A percentile compares a stretch with the other conserved stretches of the same genome.
Conservation (phyloP, 2,113 vertebrate genomes). For the Oryzias melastigma region DNA sequence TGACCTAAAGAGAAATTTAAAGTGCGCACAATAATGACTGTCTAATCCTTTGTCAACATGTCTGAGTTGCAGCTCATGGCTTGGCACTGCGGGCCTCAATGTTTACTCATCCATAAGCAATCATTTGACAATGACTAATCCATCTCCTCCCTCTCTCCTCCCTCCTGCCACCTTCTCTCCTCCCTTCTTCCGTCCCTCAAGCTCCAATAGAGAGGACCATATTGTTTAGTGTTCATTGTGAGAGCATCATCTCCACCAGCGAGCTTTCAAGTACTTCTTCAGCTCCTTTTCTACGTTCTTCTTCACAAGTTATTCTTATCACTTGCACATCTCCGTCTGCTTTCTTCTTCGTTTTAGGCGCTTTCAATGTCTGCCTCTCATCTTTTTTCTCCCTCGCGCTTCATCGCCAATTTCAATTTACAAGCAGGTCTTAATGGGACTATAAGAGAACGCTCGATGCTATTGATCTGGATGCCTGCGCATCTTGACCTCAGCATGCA, state of each 20-base stretch:
- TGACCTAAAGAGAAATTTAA: too few relatives aligned
- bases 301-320: slow-evolving; percentile 23
- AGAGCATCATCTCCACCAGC: background rate
- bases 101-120: slow-evolving; percentile 67
- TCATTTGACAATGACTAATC: slow-evolving; percentile 72
- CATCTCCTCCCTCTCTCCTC: slow-evolving; percentile 59
- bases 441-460: slow-evolving; percentile 69
- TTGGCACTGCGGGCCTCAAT: slow-evolving; percentile 44
- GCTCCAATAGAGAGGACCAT: slow-evolving; percentile 24
- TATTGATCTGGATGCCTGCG: slow-evolving; percentile 70
- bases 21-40: too few relatives aligned
- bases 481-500: slow-evolving; percentile 60
- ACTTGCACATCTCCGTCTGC: slow-evolving; percentile 20
- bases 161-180: slow-evolving; percentile 55
- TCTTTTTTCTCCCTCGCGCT: slow-evolving; percentile 26
- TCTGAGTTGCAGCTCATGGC: slow-evolving; percentile 27
- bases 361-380: slow-evolving; percentile 10
- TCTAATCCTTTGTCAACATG: too few relatives aligned
- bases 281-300: slow-evolving; percentile 27
- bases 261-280: slow-evolving; percentile 25
- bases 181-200: slow-evolving; percentile 44
- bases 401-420: slow-evolving; percentile 76
- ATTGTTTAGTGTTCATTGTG: slow-evolving; percentile 9
- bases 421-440: slow-evolving; percentile 70
- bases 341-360: slow-evolving; percentile 22